Evolutionary conservation across 2,113 vertebrate species (phyloP).

Genomic region (Pterophyllum scalare): DNA sequence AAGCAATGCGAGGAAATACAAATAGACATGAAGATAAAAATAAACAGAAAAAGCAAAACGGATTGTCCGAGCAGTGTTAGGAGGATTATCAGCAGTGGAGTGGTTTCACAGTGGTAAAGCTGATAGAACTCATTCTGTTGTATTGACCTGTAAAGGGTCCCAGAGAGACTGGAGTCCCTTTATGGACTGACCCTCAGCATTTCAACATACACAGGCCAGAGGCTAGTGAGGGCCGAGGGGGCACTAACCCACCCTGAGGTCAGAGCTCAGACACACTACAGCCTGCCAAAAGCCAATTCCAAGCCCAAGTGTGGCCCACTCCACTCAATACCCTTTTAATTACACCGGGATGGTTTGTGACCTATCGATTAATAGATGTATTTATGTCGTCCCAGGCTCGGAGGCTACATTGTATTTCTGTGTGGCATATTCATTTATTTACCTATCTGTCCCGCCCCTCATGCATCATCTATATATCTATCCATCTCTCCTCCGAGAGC

Average conservation of each 20-base stretch:
- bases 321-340: slow-evolving; percentile 83
- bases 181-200: slow-evolving; percentile 74
- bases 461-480: slow-evolving; percentile 81
- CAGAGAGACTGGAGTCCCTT: slow-evolving; percentile 77
- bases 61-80: slow-evolving; percentile 38
- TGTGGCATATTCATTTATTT: slow-evolving; percentile 85
- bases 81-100: slow-evolving; percentile 39
- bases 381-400: slow-evolving; percentile 74
- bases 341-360: slow-evolving; percentile 79
- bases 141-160: slow-evolving; percentile 76
- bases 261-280: slow-evolving; percentile 59
- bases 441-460: slow-evolving; percentile 78
- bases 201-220: slow-evolving; percentile 58
- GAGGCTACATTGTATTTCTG: slow-evolving; percentile 82
- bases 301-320: slow-evolving; percentile 53
- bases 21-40: neutral
- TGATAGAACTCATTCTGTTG: slow-evolving; percentile 72
- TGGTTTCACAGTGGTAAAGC: slow-evolving; percentile 44
- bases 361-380: slow-evolving; percentile 83
- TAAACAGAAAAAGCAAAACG: neutral
- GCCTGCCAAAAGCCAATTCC: slow-evolving; percentile 41
- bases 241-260: slow-evolving; percentile 72
- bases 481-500: slow-evolving; percentile 81
- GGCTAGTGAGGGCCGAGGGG: slow-evolving; percentile 66
- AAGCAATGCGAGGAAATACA: slow-evolving; percentile 7